A percentile compares a stretch with the other conserved stretches of the same genome.
These are phyloP conservation scores for Chaunax sp. DNA, from an alignment of 2,797 vertebrate species.

Conservation along the genomic window DNA sequence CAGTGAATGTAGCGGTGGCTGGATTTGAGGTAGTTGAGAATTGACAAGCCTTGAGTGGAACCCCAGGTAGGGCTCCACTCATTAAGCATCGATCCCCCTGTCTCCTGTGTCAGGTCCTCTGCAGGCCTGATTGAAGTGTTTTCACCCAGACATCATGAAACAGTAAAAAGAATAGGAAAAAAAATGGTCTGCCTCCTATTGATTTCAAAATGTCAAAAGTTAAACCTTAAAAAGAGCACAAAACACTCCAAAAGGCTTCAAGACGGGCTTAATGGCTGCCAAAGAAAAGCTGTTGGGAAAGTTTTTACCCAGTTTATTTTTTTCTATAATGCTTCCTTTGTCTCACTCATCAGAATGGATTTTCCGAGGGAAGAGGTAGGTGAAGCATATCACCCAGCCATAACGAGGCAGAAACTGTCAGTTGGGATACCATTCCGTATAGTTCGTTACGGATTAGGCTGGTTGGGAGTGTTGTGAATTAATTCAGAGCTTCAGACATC, in stretches of 20 bases:
- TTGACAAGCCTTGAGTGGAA: slow-evolving; percentile 67
- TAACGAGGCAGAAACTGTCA: slow-evolving; percentile 78
- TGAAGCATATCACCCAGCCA: slow-evolving; percentile 74
- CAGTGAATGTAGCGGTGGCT: slow-evolving; percentile 48
- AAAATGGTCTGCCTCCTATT: slow-evolving; percentile 79
- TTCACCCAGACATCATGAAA: slow-evolving; percentile 76
- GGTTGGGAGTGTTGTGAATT: slow-evolving; percentile 77
- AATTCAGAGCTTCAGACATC: slow-evolving; percentile 81
- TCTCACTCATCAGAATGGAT: slow-evolving; percentile 74
- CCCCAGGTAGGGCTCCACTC: slow-evolving; percentile 79
- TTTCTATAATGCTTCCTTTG: slow-evolving; percentile 71
- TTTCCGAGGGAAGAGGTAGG: slow-evolving; percentile 65
- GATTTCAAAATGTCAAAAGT: slow-evolving; percentile 85
- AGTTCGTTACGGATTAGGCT: slow-evolving; percentile 81
- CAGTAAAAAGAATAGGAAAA: slow-evolving; percentile 53
- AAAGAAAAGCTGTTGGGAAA: slow-evolving; percentile 73
- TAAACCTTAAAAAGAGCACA: slow-evolving; percentile 78
- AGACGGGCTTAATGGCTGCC: slow-evolving; percentile 77
- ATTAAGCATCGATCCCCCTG: slow-evolving; percentile 78
- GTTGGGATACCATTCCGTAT: slow-evolving; percentile 75
- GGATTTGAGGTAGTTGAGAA: slow-evolving; percentile 61
- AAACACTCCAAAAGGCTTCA: slow-evolving; percentile 77
- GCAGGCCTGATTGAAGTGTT: slow-evolving; percentile 83
- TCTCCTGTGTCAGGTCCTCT: slow-evolving; percentile 79
- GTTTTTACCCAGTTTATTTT: slow-evolving; percentile 75